phyloP scores from a whole-genome alignment of 2,797 vertebrate species.

The Myripristis murdjan region DNA sequence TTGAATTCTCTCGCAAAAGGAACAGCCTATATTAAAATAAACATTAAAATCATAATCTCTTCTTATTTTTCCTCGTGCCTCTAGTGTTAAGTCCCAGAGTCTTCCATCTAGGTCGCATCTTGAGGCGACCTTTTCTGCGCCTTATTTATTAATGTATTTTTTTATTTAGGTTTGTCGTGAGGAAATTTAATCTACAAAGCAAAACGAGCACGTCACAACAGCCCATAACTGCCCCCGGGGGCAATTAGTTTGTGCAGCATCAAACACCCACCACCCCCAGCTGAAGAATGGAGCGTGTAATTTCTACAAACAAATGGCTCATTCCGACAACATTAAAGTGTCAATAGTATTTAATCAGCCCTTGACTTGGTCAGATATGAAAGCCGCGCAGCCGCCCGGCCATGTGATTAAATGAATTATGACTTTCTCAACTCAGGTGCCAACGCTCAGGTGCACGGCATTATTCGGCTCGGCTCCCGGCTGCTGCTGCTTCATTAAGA shows the following conservation, averaged over 20 bases:
- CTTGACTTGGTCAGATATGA: constrained; percentile 49
- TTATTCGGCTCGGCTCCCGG: not conserved
- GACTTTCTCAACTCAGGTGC: constrained; percentile 53
- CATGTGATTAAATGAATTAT: constrained; percentile 44
- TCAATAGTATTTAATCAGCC: constrained; percentile 65
- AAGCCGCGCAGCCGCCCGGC: constrained; percentile 17
- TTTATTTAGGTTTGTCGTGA: constrained; percentile 15
- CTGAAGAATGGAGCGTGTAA: constrained; percentile 75
- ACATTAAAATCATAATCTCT: not conserved
- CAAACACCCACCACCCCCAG: constrained; percentile 62
- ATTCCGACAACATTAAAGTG: constrained; percentile 70
- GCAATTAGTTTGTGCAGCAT: constrained; percentile 67
- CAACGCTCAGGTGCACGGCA: constrained; percentile 16
- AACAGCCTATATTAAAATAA: constrained; percentile 22
- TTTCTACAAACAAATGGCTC: constrained; percentile 72
- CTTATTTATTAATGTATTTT: constrained; percentile 31
- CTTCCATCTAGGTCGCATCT: not conserved
- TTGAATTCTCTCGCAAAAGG: constrained; percentile 5
- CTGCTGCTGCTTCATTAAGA: constrained; percentile 4
- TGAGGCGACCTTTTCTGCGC: constrained; percentile 8
- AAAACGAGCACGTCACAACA: constrained; percentile 44
- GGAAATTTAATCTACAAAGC: constrained; percentile 39
- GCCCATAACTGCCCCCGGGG: constrained; percentile 65
- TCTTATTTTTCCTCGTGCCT: not conserved
- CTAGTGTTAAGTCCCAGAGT: too few relatives aligned